A percentile compares a stretch with the other conserved stretches of the same genome.
Conservation (phyloP, 2,888 invertebrate genomes). For the Panzeria rudis region DNA sequence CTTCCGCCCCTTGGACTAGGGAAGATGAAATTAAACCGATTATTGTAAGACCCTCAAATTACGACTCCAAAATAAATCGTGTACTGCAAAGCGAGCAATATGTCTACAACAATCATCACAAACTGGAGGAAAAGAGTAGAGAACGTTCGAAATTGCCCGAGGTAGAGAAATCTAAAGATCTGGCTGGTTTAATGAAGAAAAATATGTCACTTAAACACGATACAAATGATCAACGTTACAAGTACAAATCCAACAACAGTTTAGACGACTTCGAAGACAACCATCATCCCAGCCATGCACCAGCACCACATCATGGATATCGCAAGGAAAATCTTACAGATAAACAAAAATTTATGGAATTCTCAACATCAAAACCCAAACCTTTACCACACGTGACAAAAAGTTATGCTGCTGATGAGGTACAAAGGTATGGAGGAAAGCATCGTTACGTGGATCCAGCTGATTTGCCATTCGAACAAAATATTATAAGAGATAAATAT, state of each 20-base stretch:
- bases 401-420: conserved; percentile 78
- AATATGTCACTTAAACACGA: conserved; percentile 77
- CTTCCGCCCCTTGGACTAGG: conserved; percentile 77
- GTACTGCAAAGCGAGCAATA: conserved; percentile 80
- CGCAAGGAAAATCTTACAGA: conserved; percentile 83
- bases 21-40: conserved; percentile 83
- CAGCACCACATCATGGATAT: conserved; percentile 73
- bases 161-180: conserved; percentile 81
- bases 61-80: conserved; percentile 82
- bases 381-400: conserved; percentile 73
- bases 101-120: conserved; percentile 71
- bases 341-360: conserved; percentile 83
- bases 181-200: conserved; percentile 80
- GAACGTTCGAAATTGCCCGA: conserved; percentile 78
- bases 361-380: conserved; percentile 79
- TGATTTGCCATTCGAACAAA: conserved; percentile 80
- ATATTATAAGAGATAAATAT: conserved; percentile 75
- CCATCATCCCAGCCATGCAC: conserved; percentile 76
- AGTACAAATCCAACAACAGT: conserved; percentile 72
- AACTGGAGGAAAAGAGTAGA: conserved; percentile 58
- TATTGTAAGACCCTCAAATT: conserved; percentile 82
- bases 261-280: conserved; percentile 80
- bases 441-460: conserved; percentile 82
- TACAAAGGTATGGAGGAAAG: conserved; percentile 80
- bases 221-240: conserved; percentile 73